These are phyloP conservation scores for Drosophila diplacantha DNA, from an alignment of 2,888 invertebrate genomes.

Conservation along the genomic window DNA sequence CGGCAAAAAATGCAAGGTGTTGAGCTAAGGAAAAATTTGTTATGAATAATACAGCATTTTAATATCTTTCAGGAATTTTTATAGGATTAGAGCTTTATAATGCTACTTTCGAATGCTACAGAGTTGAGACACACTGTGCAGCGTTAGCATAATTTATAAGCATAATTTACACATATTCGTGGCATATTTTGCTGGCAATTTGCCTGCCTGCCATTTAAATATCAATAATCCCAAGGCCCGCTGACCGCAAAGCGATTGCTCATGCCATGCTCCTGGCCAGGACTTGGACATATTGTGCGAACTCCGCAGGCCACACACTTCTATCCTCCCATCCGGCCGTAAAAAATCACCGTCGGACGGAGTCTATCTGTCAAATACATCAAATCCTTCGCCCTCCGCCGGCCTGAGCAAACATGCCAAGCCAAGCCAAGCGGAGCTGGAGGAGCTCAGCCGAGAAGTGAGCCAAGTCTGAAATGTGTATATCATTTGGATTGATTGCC, in stretches of 20 bases:
- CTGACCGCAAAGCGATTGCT: constrained; percentile 31
- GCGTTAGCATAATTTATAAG: constrained; percentile 35
- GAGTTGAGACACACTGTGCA: constrained; percentile 5
- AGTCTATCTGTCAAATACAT: constrained; percentile 69
- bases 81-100: background rate
- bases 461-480: constrained; percentile 60
- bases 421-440: constrained; percentile 32
- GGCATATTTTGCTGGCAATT: constrained; percentile 28
- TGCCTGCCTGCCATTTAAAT: constrained; percentile 41
- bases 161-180: constrained; percentile 28
- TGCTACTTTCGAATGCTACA: background rate
- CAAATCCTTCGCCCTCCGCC: constrained; percentile 51
- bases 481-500: constrained; percentile 71
- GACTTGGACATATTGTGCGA: constrained; percentile 64
- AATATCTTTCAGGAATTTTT: too few relatives aligned
- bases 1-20: background rate
- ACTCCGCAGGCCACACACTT: constrained; percentile 32
- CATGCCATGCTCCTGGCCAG: constrained; percentile 42
- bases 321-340: constrained; percentile 14
- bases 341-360: constrained; percentile 51
- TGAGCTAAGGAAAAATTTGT: too few relatives aligned
- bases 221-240: constrained; percentile 49
- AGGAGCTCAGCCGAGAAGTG: constrained; percentile 33
- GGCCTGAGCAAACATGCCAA: constrained; percentile 55
- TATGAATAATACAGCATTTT: background rate